These are phyloP conservation scores for Drosophila dunni DNA, from an alignment of 1,140 invertebrate species.

Conservation along the genomic window DNA sequence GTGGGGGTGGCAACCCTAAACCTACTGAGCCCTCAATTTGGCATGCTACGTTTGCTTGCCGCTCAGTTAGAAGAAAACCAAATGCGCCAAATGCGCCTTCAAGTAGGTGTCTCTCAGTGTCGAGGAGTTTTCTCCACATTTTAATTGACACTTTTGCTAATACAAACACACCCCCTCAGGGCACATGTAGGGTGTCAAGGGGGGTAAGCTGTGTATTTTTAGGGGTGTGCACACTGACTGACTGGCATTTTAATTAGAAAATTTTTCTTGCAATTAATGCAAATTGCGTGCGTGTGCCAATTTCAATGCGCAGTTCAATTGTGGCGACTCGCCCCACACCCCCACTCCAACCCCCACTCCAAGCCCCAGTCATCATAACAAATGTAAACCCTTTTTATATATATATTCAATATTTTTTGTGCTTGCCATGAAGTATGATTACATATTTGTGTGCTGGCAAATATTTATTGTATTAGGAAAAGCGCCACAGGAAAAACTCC, in stretches of 20 bases:
- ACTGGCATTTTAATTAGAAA: conserved; percentile 84
- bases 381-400: conserved; percentile 51
- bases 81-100: conserved; percentile 14
- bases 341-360: neutral
- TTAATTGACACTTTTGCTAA: conserved; percentile 81
- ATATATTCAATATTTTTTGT: conserved; percentile 3
- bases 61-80: conserved; percentile 67
- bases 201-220: no score
- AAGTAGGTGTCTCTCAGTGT: conserved; percentile 33
- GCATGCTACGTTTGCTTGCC: conserved; percentile 71
- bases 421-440: conserved; percentile 72
- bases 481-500: conserved; percentile 41
- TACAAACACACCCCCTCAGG: conserved; percentile 7
- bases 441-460: conserved; percentile 75
- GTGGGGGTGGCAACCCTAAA: neutral
- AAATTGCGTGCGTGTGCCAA: conserved; percentile 83
- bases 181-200: neutral
- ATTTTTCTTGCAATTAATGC: conserved; percentile 84
- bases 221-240: conserved; percentile 40
- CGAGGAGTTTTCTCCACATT: conserved; percentile 26
- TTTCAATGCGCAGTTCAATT: conserved; percentile 73
- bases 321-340: conserved; percentile 11
- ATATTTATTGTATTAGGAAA: conserved; percentile 81
- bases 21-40: conserved; percentile 50
- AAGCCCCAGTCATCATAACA: neutral